These are phyloP conservation scores for Limosa lapponica DNA, from an alignment of 2,797 vertebrate species.

Conservation along the genomic window DNA sequence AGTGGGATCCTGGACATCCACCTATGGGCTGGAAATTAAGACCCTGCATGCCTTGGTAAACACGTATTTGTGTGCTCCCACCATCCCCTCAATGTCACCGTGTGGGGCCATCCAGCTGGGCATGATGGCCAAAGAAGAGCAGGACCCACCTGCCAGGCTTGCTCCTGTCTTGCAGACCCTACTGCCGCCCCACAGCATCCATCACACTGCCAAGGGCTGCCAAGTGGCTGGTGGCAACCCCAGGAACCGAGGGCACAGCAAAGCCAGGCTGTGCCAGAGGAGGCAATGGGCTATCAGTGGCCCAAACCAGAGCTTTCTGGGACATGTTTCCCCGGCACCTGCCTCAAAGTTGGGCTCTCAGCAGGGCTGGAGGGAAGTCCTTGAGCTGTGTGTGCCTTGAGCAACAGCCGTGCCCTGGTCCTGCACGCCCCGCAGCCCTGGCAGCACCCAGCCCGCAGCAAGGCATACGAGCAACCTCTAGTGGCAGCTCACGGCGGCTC, in stretches of 20 bases:
- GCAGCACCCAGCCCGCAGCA: neutral
- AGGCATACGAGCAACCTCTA: conserved; percentile 45
- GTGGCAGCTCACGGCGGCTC: neutral
- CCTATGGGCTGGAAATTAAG: neutral
- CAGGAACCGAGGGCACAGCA: neutral
- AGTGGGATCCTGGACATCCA: neutral
- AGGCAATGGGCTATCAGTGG: accelerated
- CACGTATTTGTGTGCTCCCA: neutral
- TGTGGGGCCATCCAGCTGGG: neutral
- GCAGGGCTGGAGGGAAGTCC: neutral
- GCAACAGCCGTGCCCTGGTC: neutral
- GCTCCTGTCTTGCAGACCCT: neutral
- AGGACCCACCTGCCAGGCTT: neutral
- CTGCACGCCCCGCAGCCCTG: neutral
- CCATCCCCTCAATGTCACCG: neutral
- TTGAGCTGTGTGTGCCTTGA: neutral
- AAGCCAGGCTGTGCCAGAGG: neutral
- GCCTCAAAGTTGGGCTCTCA: neutral
- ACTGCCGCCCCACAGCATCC: neutral
- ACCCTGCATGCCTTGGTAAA: neutral
- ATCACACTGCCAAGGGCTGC: neutral
- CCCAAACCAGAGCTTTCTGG: neutral
- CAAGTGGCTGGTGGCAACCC: neutral
- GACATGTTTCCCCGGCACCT: neutral
- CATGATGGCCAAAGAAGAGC: neutral